A percentile compares a stretch with the other conserved stretches of the same genome.
phyloP scores from a whole-genome alignment of 2,888 invertebrate genomes.

The Agrochola litura region DNA sequence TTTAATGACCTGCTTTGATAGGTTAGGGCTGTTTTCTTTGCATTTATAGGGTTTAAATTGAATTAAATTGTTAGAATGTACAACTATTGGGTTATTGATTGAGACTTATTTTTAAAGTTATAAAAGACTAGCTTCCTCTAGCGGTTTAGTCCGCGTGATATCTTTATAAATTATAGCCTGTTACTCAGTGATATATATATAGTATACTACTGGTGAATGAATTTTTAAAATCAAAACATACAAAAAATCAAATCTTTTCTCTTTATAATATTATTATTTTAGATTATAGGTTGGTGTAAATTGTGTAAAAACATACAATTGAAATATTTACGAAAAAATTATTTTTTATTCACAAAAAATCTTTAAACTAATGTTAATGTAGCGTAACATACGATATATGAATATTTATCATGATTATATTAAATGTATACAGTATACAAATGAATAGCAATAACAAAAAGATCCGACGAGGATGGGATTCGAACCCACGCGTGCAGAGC shows the following conservation, averaged over 20 bases:
- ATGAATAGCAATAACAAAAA: constrained; percentile 65
- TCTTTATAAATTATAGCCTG: too few species aligned
- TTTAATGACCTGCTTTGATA: constrained; percentile 61
- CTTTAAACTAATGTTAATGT: neutral
- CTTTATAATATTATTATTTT: too few species aligned
- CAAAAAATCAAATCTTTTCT: too few species aligned
- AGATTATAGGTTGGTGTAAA: neutral
- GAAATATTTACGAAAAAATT: too few species aligned
- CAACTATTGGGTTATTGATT: neutral
- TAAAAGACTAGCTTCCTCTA: too few species aligned
- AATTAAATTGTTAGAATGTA: neutral
- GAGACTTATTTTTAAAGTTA: neutral
- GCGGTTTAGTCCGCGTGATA: too few species aligned
- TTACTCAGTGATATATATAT: too few species aligned
- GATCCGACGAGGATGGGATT: constrained; percentile 94
- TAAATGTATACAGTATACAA: neutral
- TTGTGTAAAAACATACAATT: neutral
- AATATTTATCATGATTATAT: constrained; percentile 4
- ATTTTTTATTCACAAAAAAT: too few species aligned
- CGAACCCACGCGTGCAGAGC: constrained; percentile 96
- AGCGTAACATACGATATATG: neutral
- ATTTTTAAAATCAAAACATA: too few species aligned
- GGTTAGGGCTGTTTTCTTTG: constrained; percentile 25
- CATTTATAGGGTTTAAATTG: constrained; percentile 14
- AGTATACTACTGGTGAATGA: too few species aligned